These are phyloP conservation scores for Lonchura striata DNA, from an alignment of 2,113 vertebrate species.

Conservation along the genomic window DNA sequence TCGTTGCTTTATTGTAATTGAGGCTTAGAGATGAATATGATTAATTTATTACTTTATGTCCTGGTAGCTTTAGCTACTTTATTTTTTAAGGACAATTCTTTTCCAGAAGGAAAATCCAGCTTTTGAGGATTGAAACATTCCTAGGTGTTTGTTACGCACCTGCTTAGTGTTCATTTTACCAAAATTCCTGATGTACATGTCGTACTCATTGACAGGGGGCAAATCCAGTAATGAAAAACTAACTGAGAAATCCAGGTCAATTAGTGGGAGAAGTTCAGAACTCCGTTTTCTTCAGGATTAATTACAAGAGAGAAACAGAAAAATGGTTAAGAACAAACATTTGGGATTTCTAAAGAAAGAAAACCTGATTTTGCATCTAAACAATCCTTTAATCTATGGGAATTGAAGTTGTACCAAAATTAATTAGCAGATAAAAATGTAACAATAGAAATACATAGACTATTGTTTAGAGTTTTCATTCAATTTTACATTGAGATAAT, in stretches of 20 bases:
- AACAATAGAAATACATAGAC: background rate
- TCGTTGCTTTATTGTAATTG: background rate
- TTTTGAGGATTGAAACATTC: background rate
- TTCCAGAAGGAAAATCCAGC: background rate
- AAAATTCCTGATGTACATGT: constrained; percentile 94
- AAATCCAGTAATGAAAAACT: constrained; percentile 86
- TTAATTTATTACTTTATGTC: background rate
- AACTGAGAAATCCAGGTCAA: constrained; percentile 91
- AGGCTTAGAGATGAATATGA: background rate
- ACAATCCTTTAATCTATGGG: background rate
- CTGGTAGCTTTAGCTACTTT: background rate
- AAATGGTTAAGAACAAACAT: background rate
- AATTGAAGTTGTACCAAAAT: background rate
- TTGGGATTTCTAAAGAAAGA: background rate
- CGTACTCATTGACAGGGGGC: constrained; percentile 91
- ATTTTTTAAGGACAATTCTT: background rate
- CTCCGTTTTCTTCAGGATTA: constrained; percentile 81
- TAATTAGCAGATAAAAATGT: background rate
- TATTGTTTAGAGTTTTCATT: background rate
- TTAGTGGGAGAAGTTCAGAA: constrained; percentile 84
- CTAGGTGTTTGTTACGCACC: constrained; percentile 63
- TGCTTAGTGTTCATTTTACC: constrained; percentile 91
- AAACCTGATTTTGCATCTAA: background rate
- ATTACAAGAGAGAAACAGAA: constrained; percentile 28
- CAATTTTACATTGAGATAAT: background rate